A percentile compares a stretch with the other conserved stretches of the same genome.
These are phyloP conservation scores for Scytalopus superciliaris DNA, from an alignment of 2,113 vertebrate genomes.

Conservation along the genomic window DNA sequence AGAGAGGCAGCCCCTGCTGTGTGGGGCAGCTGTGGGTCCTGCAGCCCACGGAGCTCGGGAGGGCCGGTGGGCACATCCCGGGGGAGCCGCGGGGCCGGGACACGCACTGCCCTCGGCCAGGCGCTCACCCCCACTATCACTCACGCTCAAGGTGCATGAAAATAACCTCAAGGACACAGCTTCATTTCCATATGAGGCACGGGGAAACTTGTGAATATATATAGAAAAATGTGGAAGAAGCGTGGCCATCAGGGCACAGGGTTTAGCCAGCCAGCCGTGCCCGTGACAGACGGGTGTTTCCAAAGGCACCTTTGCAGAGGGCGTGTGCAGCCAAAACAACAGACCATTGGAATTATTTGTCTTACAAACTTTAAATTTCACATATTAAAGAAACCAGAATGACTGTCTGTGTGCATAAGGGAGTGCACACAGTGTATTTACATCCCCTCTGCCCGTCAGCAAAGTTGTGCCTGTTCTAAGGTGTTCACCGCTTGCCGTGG, in stretches of 20 bases:
- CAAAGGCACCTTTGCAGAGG: background rate
- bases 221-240: background rate
- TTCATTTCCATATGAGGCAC: background rate
- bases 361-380: background rate
- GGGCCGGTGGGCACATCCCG: fast-evolving
- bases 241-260: background rate
- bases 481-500: background rate
- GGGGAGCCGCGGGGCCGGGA: fast-evolving
- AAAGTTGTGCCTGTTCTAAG: background rate
- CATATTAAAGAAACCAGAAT: background rate
- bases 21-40: background rate
- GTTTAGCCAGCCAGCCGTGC: background rate
- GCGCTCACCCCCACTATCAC: no score
- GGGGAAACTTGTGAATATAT: background rate
- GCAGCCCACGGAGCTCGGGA: fast-evolving
- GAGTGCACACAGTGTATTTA: background rate
- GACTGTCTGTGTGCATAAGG: fast-evolving
- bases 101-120: background rate
- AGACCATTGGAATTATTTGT: background rate
- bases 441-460: background rate
- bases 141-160: background rate
- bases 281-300: background rate
- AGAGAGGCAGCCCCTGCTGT: background rate
- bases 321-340: background rate
- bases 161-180: background rate